These are phyloP conservation scores for Stylophora pistillata DNA, from an alignment of 64 coral and sea anemone genomes.

Conservation along the genomic window DNA sequence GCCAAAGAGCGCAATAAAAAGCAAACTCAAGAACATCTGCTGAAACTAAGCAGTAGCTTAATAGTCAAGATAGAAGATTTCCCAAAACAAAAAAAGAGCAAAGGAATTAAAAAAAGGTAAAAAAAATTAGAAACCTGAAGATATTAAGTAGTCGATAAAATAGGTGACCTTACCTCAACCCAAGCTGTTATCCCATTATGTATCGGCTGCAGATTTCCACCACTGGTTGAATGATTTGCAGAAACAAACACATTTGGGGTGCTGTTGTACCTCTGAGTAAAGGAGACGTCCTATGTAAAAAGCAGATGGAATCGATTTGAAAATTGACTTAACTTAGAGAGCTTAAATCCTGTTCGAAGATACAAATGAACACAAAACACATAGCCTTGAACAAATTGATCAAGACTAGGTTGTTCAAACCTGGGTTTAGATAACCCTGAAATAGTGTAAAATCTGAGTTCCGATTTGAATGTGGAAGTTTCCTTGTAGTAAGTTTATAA, in stretches of 20 bases:
- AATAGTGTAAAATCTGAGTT: too few species aligned
- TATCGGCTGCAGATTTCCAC: background rate
- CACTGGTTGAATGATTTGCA: background rate
- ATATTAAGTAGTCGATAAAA: background rate
- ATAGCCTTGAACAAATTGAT: too few species aligned
- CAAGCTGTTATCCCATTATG: background rate
- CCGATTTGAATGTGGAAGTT: too few species aligned
- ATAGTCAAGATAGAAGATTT: too few species aligned
- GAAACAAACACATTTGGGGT: background rate
- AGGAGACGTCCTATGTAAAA: background rate
- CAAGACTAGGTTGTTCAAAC: too few species aligned
- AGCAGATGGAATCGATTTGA: too few species aligned
- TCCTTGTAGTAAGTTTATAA: too few species aligned
- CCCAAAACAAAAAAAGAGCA: background rate
- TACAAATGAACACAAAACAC: background rate
- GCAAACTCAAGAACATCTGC: too few species aligned
- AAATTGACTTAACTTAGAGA: background rate
- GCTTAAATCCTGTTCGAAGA: background rate
- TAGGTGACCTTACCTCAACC: background rate
- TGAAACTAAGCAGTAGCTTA: too few species aligned
- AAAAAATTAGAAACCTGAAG: background rate
- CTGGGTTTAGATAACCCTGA: too few species aligned
- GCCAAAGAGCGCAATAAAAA: too few species aligned
- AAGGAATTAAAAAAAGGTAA: background rate
- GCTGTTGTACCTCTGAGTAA: background rate